Conservation (phyloP, 2,888 invertebrate species). For the Andricus quercusramuli region DNA sequence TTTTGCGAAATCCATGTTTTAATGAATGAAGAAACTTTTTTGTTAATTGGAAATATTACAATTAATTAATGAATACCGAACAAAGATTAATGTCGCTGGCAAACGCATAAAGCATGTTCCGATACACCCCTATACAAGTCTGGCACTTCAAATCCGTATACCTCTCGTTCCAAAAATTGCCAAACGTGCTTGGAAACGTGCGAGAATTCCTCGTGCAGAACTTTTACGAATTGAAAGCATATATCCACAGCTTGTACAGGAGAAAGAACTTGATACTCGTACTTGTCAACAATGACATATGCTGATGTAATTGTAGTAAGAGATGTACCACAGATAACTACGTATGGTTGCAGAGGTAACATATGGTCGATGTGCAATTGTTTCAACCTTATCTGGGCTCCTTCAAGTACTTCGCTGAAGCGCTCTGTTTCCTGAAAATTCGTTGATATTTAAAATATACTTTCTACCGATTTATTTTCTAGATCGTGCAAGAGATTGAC, state of each 20-base stretch:
- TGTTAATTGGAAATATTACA: too few relatives aligned
- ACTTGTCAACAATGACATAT: conserved; percentile 45
- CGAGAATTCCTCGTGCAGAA: conserved; percentile 43
- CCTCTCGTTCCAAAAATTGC: conserved; percentile 49
- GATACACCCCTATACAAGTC: not conserved
- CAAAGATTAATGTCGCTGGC: too few relatives aligned
- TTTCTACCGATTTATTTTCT: not conserved
- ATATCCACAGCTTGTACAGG: conserved; percentile 46
- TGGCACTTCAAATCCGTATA: conserved; percentile 38
- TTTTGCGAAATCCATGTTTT: too few relatives aligned
- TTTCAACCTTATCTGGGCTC: not conserved
- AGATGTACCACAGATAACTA: conserved; percentile 46
- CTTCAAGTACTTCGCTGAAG: not conserved
- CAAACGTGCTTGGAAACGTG: conserved; percentile 47
- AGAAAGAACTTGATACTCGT: conserved; percentile 47
- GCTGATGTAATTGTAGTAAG: conserved; percentile 40
- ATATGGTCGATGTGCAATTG: conserved; percentile 40
- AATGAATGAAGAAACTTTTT: too few relatives aligned
- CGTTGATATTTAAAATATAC: conserved; percentile 2
- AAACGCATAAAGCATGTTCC: not conserved
- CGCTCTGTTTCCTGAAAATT: conserved; percentile 6
- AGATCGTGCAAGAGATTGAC: not conserved
- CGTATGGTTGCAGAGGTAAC: conserved; percentile 37
- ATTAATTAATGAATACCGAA: too few relatives aligned
- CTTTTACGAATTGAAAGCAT: conserved; percentile 51